Evolutionary conservation across 2,888 invertebrate species (phyloP), one percentile per base, ranked within the genome.

Genomic region (Eudemis profundana): DNA sequence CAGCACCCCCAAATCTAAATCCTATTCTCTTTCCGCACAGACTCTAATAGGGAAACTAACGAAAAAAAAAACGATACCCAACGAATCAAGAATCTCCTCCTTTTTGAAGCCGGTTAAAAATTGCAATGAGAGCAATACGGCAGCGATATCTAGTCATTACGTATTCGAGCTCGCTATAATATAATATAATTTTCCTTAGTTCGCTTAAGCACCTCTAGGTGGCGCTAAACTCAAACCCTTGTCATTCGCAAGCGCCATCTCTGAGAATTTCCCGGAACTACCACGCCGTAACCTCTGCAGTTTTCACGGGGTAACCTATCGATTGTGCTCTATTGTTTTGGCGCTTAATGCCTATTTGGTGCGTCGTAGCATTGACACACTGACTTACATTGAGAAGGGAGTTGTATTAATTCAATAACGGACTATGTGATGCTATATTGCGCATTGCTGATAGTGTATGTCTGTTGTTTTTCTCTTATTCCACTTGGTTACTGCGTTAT

Each of bases 271-370:
- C 17, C 64, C 64, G 27, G 57, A 44, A 64, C 36, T 8, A 33
- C 2, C n/a, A 46, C 36, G 27, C 0, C 7, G 29, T 29, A 46
- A 17, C 17, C 10, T 23, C 44, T 27, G 57, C 44, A 40, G 57
- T 64, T 64, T 51, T 36, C 36, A 29, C 19, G 14, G 21, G 33
- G 42, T 51, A 57, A 17, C n/a, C 51, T 63, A 64, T 64, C 36
- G 64, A 64, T 59, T 64, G 1, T 4, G 15, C 33, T 5, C 57
- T 47, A 59, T 64, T 64, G 64, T 64, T 64, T 44, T 44, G 64
- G 36, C 42, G 33, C 14, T 44, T 64, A 14, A 7, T 27, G 44
- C 57, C 50, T 59, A 51, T 27, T 36, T n/a, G 36, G 36, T 23
- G 10, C 44, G 8, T 12, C 7, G 17, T 27, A 44, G 19, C 42